phyloP scores from a whole-genome alignment of 2,888 invertebrate species.

The Mythimna albipuncta region DNA sequence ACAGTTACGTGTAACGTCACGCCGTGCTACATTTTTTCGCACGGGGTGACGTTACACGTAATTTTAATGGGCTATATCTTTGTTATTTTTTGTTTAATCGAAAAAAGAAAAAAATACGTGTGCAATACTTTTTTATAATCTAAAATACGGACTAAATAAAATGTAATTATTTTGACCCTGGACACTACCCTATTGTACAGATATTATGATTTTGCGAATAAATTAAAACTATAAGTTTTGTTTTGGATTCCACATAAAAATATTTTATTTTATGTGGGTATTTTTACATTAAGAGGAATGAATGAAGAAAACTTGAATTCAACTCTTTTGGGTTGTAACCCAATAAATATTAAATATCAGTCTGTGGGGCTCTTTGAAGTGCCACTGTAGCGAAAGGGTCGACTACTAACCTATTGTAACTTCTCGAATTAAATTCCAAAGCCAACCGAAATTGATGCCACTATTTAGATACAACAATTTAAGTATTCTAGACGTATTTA shows the following conservation, averaged over 20 bases:
- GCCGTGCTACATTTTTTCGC: no score
- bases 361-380: conserved; percentile 79
- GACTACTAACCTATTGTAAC: conserved; percentile 80
- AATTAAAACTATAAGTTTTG: no score
- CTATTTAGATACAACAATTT: conserved; percentile 44
- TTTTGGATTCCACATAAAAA: neutral
- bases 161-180: no score
- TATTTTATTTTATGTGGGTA: neutral
- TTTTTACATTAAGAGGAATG: conserved; percentile 18
- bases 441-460: conserved; percentile 60
- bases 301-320: conserved; percentile 57
- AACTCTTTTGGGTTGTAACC: conserved; percentile 64
- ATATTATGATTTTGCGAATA: no score
- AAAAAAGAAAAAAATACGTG: no score
- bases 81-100: no score
- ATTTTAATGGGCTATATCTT: no score
- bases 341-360: conserved; percentile 82
- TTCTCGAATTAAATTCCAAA: conserved; percentile 82
- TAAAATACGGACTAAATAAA: no score
- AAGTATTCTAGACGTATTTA: conserved; percentile 21
- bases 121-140: no score
- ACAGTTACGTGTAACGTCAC: no score
- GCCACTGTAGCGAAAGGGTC: conserved; percentile 76
- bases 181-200: no score
- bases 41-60: no score